Evolutionary conservation across 2,797 vertebrate species (phyloP).

Genomic region (Zalophus californianus): DNA sequence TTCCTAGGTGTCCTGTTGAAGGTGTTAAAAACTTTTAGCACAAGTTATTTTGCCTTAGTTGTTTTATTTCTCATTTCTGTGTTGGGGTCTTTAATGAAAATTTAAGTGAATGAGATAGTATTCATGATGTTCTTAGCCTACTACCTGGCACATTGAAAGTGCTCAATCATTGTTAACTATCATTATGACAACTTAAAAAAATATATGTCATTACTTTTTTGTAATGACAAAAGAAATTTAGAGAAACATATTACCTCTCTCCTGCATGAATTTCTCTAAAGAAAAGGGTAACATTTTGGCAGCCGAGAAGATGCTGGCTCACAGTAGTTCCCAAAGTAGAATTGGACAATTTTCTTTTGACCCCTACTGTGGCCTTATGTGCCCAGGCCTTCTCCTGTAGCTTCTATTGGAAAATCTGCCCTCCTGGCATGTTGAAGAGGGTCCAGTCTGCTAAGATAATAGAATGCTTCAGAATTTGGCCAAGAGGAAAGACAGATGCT

Average conservation of each 20-base stretch:
- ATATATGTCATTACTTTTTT: background rate
- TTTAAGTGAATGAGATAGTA: background rate
- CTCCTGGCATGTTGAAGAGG: background rate
- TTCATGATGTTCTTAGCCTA: background rate
- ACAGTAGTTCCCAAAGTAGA: background rate
- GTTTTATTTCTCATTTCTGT: background rate
- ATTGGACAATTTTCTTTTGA: background rate
- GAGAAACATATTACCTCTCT: background rate
- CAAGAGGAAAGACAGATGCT: slow-evolving; percentile 52
- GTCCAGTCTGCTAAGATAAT: slow-evolving; percentile 34
- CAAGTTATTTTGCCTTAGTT: background rate
- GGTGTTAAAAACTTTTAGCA: background rate
- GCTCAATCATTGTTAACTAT: background rate
- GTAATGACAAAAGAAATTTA: background rate
- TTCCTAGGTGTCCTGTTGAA: background rate
- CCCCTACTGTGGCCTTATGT: fast-evolving
- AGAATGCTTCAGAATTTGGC: slow-evolving; percentile 49
- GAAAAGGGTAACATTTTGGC: slow-evolving; percentile 35
- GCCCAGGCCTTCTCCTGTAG: background rate
- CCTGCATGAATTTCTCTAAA: slow-evolving; percentile 17
- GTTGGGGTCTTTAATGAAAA: background rate
- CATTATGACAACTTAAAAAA: background rate
- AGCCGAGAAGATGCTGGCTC: slow-evolving; percentile 8
- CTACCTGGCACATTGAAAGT: background rate
- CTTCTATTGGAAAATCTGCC: background rate